A percentile compares a stretch with the other conserved stretches of the same genome.
Conservation (phyloP, 2,797 vertebrate species). For the Trematomus bernacchii region DNA sequence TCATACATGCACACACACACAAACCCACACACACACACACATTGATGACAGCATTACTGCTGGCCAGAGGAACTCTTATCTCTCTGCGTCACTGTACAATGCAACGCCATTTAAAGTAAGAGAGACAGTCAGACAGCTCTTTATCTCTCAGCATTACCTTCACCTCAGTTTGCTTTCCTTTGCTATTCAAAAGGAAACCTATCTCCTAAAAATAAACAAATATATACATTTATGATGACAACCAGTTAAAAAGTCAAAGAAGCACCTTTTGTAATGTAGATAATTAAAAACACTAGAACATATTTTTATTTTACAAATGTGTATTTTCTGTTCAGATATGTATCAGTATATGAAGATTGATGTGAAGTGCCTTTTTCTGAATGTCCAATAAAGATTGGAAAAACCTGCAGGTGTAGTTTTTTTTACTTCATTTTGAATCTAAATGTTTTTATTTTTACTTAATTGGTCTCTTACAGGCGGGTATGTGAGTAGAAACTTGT, state of each 20-base stretch:
- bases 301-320: no score
- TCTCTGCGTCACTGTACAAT: slow-evolving; percentile 28
- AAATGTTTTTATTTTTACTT: no score
- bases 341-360: no score
- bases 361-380: no score
- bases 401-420: neutral
- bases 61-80: slow-evolving; percentile 57
- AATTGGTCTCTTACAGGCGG: neutral
- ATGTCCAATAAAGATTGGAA: neutral
- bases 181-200: no score
- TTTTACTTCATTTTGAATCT: neutral
- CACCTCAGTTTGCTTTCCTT: no score
- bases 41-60: slow-evolving; percentile 28
- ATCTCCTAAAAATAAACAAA: no score
- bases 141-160: neutral
- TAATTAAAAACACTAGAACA: no score
- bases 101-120: slow-evolving; percentile 35
- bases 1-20: neutral
- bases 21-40: slow-evolving; percentile 28
- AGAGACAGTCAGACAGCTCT: slow-evolving; percentile 3
- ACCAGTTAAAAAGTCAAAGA: neutral
- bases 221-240: no score
- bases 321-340: no score
- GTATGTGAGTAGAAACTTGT: neutral
- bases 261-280: no score